Conservation (phyloP, 1,140 invertebrate species). For the Danaus plexippus region DNA sequence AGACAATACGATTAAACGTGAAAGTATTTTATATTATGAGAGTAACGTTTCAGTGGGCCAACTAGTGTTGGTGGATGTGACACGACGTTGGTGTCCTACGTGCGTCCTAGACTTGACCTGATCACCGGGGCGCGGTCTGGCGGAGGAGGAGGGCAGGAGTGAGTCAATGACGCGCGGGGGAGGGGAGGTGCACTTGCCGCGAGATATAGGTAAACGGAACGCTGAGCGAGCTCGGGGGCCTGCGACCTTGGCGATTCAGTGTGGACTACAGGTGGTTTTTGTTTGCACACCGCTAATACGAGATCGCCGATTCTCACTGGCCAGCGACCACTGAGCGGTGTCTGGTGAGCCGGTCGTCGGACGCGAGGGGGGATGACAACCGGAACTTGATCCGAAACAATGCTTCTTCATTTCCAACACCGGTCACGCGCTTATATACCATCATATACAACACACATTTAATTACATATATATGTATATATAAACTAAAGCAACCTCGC, state of each 20-base stretch:
- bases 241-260: constrained; percentile 64
- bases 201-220: constrained; percentile 69
- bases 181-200: constrained; percentile 55
- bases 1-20: no score
- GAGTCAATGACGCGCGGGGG: constrained; percentile 49
- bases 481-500: no score
- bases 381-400: constrained; percentile 50
- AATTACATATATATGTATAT: no score
- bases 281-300: constrained; percentile 50
- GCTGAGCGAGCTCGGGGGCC: constrained; percentile 59
- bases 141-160: constrained; percentile 31
- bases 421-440: constrained; percentile 15
- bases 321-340: constrained; percentile 28
- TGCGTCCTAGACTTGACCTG: constrained; percentile 56
- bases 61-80: constrained; percentile 5
- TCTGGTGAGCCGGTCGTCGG: constrained; percentile 21
- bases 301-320: constrained; percentile 43
- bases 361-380: constrained; percentile 38
- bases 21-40: no score
- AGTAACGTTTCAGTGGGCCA: neutral
- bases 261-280: constrained; percentile 70
- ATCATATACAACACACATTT: constrained; percentile 1
- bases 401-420: constrained; percentile 23
- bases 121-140: constrained; percentile 21
- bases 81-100: constrained; percentile 31